Percentiles rank a stretch among this genome's conserved stretches.
These are phyloP conservation scores for Nicator chloris DNA, from an alignment of 2,113 vertebrate species.

Conservation along the genomic window DNA sequence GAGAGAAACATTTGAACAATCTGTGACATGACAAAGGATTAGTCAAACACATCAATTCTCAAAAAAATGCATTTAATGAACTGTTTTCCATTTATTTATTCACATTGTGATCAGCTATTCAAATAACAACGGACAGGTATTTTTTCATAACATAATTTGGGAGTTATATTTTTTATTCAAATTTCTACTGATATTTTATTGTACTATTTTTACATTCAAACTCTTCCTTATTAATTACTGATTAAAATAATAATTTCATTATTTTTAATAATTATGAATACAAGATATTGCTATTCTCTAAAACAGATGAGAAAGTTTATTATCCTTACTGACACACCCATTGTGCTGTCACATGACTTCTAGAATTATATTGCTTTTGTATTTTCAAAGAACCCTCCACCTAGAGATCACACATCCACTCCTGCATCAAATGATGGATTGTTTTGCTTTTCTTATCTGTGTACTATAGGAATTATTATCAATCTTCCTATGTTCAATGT, in stretches of 20 bases:
- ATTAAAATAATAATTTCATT: neutral
- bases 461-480: neutral
- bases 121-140: neutral
- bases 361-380: neutral
- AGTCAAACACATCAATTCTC: neutral
- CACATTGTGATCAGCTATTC: neutral
- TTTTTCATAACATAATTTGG: neutral
- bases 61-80: neutral
- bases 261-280: neutral
- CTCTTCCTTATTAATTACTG: neutral
- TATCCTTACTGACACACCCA: neutral
- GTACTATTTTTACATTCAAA: neutral
- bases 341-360: neutral
- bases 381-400: neutral
- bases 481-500: neutral
- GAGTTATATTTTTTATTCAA: neutral
- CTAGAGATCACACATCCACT: neutral
- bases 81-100: conserved; percentile 11
- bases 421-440: neutral
- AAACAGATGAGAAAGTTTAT: neutral
- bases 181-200: neutral
- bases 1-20: conserved; percentile 20
- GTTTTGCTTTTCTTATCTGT: neutral
- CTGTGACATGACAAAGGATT: neutral
- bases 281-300: neutral